A percentile compares a stretch with the other conserved stretches of the same genome.
Evolutionary conservation across 2,113 vertebrate species (phyloP).

Genomic region (Myotis lucifugus): DNA sequence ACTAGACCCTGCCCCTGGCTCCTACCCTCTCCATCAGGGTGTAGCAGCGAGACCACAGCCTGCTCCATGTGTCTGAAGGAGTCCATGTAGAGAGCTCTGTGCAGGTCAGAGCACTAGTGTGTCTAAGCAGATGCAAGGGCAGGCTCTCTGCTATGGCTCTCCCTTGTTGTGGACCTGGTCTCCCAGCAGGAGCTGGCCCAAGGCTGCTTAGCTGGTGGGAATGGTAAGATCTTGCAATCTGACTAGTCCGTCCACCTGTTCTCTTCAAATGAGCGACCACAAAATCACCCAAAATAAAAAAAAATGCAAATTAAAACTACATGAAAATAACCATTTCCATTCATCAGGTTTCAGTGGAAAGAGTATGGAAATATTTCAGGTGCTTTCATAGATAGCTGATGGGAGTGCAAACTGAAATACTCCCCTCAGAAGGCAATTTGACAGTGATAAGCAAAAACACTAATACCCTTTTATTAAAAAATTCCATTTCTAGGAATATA

Average conservation of each 20-base stretch:
- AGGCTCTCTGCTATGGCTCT: neutral
- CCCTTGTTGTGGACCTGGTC: neutral
- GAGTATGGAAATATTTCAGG: no score
- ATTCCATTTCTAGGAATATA: conserved; percentile 15
- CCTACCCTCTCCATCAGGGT: neutral
- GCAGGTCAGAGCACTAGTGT: neutral
- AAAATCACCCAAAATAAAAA: neutral
- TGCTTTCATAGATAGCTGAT: neutral
- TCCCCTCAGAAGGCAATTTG: neutral
- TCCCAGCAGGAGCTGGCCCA: neutral
- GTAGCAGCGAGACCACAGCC: no score
- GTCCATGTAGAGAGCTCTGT: neutral
- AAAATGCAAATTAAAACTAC: neutral
- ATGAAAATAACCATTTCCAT: neutral
- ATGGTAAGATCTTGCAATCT: neutral
- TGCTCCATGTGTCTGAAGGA: neutral
- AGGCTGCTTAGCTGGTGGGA: neutral
- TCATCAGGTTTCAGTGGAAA: neutral
- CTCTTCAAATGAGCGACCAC: neutral
- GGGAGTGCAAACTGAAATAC: neutral
- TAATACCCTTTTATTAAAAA: neutral
- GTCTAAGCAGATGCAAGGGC: neutral
- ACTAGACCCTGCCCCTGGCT: neutral
- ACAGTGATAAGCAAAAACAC: neutral
- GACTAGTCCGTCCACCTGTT: neutral